These are phyloP conservation scores for Acronicta psi DNA, from an alignment of 2,888 invertebrate genomes.

Conservation along the genomic window DNA sequence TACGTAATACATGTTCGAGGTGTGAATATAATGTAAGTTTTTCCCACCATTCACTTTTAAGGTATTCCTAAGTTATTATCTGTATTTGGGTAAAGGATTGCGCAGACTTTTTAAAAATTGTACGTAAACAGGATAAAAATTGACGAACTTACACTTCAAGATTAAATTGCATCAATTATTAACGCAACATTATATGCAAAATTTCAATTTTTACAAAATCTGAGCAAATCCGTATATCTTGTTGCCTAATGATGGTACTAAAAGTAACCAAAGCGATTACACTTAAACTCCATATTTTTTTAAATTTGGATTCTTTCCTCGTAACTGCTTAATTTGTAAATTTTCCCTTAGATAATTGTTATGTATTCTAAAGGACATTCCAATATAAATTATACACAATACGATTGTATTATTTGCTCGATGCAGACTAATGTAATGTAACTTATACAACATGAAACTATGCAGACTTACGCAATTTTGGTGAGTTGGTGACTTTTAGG, in stretches of 20 bases:
- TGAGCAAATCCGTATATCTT: conserved; percentile 31
- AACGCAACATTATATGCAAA: background rate
- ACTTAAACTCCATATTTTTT: conserved; percentile 75
- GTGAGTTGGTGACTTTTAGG: no score
- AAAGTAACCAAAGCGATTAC: conserved; percentile 77
- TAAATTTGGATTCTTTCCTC: conserved; percentile 62
- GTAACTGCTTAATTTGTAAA: conserved; percentile 64
- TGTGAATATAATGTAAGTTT: conserved; percentile 34
- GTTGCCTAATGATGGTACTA: conserved; percentile 43
- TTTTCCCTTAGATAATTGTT: conserved; percentile 71
- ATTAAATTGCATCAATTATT: background rate
- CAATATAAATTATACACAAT: conserved; percentile 81
- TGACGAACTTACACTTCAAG: background rate
- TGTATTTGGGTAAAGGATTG: conserved; percentile 30
- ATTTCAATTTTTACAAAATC: conserved; percentile 27
- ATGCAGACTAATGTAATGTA: background rate
- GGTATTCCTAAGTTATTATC: conserved; percentile 44
- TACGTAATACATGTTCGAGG: conserved; percentile 20
- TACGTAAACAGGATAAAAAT: conserved; percentile 1
- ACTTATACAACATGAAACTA: no score
- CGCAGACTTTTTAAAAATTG: conserved; percentile 43
- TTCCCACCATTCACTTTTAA: conserved; percentile 58
- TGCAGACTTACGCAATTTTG: no score
- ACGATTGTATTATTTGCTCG: conserved; percentile 56
- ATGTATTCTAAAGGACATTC: conserved; percentile 82